Conservation (phyloP, 2,888 invertebrate species). For the Lacanobia oleracea region DNA sequence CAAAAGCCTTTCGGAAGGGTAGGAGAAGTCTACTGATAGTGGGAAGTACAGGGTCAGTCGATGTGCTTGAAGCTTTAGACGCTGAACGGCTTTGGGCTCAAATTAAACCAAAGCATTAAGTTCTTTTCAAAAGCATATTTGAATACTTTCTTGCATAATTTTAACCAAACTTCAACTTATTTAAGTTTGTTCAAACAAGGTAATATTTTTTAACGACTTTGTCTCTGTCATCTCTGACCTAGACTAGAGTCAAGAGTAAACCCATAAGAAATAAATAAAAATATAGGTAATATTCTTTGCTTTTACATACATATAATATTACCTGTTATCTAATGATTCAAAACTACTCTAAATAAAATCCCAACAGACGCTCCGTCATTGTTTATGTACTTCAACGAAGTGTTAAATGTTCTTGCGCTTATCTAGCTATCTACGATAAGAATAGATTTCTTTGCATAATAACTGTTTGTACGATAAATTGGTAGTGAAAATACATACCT, state of each 20-base stretch:
- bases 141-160: neutral
- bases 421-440: slow-evolving; percentile 31
- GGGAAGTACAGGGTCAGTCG: too few species aligned
- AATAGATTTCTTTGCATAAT: slow-evolving; percentile 45
- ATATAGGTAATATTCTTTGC: too few species aligned
- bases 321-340: neutral
- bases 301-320: neutral
- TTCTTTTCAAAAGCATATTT: neutral
- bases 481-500: slow-evolving; percentile 9
- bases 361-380: slow-evolving; percentile 22
- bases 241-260: too few species aligned
- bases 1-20: too few species aligned
- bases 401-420: slow-evolving; percentile 30
- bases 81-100: neutral
- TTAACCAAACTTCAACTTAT: neutral
- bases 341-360: slow-evolving; percentile 7
- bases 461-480: slow-evolving; percentile 18
- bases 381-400: slow-evolving; percentile 37
- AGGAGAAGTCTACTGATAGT: too few species aligned
- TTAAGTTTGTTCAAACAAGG: neutral
- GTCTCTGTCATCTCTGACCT: too few species aligned
- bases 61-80: too few species aligned
- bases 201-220: too few species aligned
- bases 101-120: neutral
- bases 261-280: too few species aligned